Evolutionary conservation across 2,888 invertebrate species (phyloP).

Genomic region (Azorinus chamasolen): DNA sequence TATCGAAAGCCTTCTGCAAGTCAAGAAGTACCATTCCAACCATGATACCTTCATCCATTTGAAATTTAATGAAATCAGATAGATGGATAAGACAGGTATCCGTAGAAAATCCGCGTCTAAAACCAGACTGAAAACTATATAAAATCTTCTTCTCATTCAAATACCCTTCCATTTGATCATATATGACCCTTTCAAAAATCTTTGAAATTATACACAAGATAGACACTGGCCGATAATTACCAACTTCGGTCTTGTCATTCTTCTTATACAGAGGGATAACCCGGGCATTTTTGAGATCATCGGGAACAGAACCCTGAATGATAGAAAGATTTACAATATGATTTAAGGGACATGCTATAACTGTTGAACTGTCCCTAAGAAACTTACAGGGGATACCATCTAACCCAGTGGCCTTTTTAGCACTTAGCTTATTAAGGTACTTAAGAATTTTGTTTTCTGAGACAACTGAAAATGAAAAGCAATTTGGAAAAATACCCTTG

Average conservation of each 20-base stretch:
- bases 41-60: too few species aligned
- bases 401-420: conserved; percentile 17
- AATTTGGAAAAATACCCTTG: neutral
- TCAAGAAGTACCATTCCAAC: too few species aligned
- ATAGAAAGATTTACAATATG: too few species aligned
- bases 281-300: too few species aligned
- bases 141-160: conserved; percentile 4
- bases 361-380: neutral
- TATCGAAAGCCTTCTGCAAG: too few species aligned
- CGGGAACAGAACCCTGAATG: too few species aligned
- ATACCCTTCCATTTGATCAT: conserved; percentile 18
- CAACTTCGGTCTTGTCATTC: conserved; percentile 13
- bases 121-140: conserved; percentile 1
- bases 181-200: conserved; percentile 25
- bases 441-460: conserved; percentile 14
- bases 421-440: conserved; percentile 8
- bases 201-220: conserved; percentile 25
- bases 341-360: neutral
- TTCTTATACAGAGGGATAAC: neutral
- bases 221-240: conserved; percentile 33
- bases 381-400: conserved; percentile 15
- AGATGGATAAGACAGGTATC: too few species aligned
- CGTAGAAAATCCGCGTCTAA: too few species aligned
- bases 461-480: conserved; percentile 5
- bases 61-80: too few species aligned